Base-by-base conservation (phyloP, 2,797 vertebrate genomes). In the Crax fasciolata region DNA sequence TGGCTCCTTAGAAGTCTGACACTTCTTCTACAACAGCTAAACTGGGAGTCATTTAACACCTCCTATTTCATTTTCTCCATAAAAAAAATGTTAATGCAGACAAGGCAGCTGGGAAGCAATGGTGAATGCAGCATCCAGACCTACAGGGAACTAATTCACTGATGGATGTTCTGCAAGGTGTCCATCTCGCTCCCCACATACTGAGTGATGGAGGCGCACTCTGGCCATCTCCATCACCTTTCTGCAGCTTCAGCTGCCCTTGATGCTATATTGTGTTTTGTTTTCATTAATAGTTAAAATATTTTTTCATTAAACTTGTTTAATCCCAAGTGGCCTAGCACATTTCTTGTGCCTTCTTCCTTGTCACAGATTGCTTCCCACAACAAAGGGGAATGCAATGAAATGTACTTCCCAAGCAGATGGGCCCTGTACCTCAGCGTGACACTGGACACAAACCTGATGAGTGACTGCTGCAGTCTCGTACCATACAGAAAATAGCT, bases 131-230 rank as follows among this genome's bases (percentile, higher is more conserved):
- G 1, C 11, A 48, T 21, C 59, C 54, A 85, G 83, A 51, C 24
- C 41, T 54, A 51, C 21, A 17, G 8, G 75, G 72, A 35, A 38
- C 44, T 63, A 38, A 38, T 61, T 77, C 20, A 59, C 38, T 74
- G 68, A 67, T 7, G 51, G 21, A 62, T 65, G 43, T 8, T 65
- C 72, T 62, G 23, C 10, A 43, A 81, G 23, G 27, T 84, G 62
- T 16, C 57, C 9, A 1, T 49, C 44, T 90, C 38, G 9, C n/a
- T 63, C 20, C 14, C 0, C 0, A 1, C 13, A 6, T 0, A 0
- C 4, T 32, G 16, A 3, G 3, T 16, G 28, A 35, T 25, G 18
- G n/a, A 68, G 61, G 21, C 1, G 9, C 16, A 10, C 10, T 77
- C 62, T 68, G 65, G 19, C 25, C 8, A 1, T 16, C 39, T 10